Evolutionary conservation across 1,140 invertebrate genomes (phyloP).

Genomic region (Drosophila sechellia): DNA sequence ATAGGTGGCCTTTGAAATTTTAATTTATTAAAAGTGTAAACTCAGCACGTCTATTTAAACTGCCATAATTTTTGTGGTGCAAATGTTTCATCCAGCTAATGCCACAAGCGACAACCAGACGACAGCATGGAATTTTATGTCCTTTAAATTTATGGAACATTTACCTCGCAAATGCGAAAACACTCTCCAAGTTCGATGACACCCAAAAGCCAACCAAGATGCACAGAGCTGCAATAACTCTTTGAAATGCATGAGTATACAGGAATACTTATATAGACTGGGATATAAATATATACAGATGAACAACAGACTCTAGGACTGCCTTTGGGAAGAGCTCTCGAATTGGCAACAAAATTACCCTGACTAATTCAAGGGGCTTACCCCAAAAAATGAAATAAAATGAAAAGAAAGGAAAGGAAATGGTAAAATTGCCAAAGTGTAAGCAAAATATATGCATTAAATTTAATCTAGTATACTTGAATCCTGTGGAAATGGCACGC

Average conservation of each 20-base stretch:
- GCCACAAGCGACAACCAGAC: constrained; percentile 20
- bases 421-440: constrained; percentile 63
- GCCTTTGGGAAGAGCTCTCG: constrained; percentile 46
- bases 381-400: constrained; percentile 23
- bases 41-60: constrained; percentile 7
- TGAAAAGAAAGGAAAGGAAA: constrained; percentile 40
- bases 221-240: constrained; percentile 59
- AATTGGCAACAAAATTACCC: constrained; percentile 76
- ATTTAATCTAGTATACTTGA: constrained; percentile 71
- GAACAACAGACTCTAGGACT: constrained; percentile 21
- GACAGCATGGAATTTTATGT: constrained; percentile 23
- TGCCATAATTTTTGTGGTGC: constrained; percentile 21
- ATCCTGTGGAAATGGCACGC: constrained; percentile 30
- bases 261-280: neutral
- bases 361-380: constrained; percentile 52
- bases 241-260: constrained; percentile 46
- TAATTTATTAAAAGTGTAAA: constrained; percentile 19
- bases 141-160: constrained; percentile 38
- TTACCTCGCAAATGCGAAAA: constrained; percentile 13
- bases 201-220: constrained; percentile 34
- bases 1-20: neutral
- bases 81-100: constrained; percentile 25
- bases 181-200: constrained; percentile 57
- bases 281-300: constrained; percentile 11
- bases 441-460: constrained; percentile 63